Percentiles rank a stretch among this genome's conserved stretches.
Conservation (phyloP, 2,888 invertebrate genomes). For the Achlya flavicornis region DNA sequence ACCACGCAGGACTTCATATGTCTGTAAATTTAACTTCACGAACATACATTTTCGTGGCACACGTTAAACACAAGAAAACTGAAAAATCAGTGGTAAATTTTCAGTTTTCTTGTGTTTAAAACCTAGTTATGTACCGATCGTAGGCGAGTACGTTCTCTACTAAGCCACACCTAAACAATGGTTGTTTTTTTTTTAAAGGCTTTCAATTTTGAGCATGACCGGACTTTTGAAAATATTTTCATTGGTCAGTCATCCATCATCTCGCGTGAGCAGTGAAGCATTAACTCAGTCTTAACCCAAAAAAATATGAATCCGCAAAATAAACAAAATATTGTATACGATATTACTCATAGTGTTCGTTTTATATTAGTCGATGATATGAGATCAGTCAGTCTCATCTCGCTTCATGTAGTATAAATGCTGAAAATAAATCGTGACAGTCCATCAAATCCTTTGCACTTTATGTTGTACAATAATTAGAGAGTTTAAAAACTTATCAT, state of each 20-base stretch:
- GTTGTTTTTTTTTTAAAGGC: background rate
- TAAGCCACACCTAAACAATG: background rate
- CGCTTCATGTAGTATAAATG: slow-evolving; percentile 17
- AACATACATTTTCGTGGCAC: too few relatives aligned
- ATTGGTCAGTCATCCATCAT: slow-evolving; percentile 1
- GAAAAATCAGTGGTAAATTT: too few relatives aligned
- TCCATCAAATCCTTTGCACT: slow-evolving; percentile 24
- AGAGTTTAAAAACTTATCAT: background rate
- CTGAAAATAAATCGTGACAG: slow-evolving; percentile 56
- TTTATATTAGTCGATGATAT: slow-evolving; percentile 51
- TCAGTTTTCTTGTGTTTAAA: background rate
- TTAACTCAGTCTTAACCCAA: background rate
- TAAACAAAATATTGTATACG: slow-evolving; percentile 10
- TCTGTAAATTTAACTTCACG: background rate
- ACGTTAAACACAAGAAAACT: too few relatives aligned
- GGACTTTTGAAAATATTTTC: background rate
- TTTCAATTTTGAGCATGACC: background rate
- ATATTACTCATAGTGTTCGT: slow-evolving; percentile 23
- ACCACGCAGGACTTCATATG: too few relatives aligned
- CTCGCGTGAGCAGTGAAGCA: background rate
- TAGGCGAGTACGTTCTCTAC: background rate
- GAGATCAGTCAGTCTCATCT: slow-evolving; percentile 23
- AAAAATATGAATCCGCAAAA: slow-evolving; percentile 8
- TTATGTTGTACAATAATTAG: too few relatives aligned
- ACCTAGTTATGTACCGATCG: background rate